A percentile compares a stretch with the other conserved stretches of the same genome.
Evolutionary conservation across 2,888 invertebrate species (phyloP).

Genomic region (Cerastoderma edule): DNA sequence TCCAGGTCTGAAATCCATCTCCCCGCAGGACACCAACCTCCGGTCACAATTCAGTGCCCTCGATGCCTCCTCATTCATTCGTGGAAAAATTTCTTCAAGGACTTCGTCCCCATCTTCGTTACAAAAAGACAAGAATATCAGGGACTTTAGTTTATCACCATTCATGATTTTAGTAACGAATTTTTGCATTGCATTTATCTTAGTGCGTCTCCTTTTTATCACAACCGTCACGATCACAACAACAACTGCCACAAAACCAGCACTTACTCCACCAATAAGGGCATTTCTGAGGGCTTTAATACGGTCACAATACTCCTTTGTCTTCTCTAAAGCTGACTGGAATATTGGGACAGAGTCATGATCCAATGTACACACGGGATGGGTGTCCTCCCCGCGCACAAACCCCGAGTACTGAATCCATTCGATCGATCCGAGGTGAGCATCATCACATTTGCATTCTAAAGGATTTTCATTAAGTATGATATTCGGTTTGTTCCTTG

Average conservation of each 20-base stretch:
- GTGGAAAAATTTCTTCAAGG: constrained; percentile 22
- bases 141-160: neutral
- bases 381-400: neutral
- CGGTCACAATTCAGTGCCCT: constrained; percentile 1
- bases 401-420: constrained; percentile 14
- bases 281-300: neutral
- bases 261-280: neutral
- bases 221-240: neutral
- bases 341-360: neutral
- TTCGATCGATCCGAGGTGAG: neutral
- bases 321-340: neutral
- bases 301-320: neutral
- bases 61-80: constrained; percentile 12
- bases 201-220: neutral
- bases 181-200: neutral
- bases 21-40: constrained; percentile 25
- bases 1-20: constrained; percentile 23
- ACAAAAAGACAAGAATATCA: constrained; percentile 31
- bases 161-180: constrained; percentile 3
- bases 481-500: neutral
- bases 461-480: constrained; percentile 14
- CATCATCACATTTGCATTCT: constrained; percentile 17
- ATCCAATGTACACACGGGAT: constrained; percentile 17
- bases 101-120: constrained; percentile 29
- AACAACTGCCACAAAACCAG: neutral